phyloP scores from a whole-genome alignment of 2,888 invertebrate genomes.

The Bembecia ichneumoniformis region DNA sequence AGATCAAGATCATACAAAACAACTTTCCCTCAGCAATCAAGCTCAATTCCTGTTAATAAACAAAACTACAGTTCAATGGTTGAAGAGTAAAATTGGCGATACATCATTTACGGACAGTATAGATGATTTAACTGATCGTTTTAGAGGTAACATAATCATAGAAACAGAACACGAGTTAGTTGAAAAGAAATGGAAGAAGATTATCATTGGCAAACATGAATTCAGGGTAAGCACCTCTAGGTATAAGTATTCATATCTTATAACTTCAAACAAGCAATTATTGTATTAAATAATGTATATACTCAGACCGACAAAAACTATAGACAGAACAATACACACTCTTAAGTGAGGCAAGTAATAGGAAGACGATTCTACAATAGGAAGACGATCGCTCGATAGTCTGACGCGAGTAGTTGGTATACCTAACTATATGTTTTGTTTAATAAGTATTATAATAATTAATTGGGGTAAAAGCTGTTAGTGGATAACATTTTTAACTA shows the following conservation, averaged over 20 bases:
- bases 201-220: conserved; percentile 76
- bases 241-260: not conserved
- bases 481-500: too few relatives aligned
- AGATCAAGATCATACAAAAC: conserved; percentile 24
- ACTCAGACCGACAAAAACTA: too few relatives aligned
- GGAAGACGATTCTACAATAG: too few relatives aligned
- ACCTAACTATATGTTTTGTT: too few relatives aligned
- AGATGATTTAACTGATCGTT: conserved; percentile 80
- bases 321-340: too few relatives aligned
- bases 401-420: too few relatives aligned
- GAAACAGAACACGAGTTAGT: conserved; percentile 80
- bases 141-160: conserved; percentile 92
- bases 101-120: conserved; percentile 61
- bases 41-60: conserved; percentile 90
- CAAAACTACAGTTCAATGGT: conserved; percentile 81
- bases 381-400: too few relatives aligned
- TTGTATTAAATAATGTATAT: not conserved
- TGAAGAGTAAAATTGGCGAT: conserved; percentile 74
- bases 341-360: too few relatives aligned
- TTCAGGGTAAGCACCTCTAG: conserved; percentile 73
- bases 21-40: conserved; percentile 81
- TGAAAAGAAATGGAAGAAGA: conserved; percentile 79
- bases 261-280: not conserved
- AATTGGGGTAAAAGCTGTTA: too few relatives aligned
- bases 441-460: too few relatives aligned